Evolutionary conservation across 1,140 invertebrate genomes (phyloP).

Genomic region (Drosophila lini): DNA sequence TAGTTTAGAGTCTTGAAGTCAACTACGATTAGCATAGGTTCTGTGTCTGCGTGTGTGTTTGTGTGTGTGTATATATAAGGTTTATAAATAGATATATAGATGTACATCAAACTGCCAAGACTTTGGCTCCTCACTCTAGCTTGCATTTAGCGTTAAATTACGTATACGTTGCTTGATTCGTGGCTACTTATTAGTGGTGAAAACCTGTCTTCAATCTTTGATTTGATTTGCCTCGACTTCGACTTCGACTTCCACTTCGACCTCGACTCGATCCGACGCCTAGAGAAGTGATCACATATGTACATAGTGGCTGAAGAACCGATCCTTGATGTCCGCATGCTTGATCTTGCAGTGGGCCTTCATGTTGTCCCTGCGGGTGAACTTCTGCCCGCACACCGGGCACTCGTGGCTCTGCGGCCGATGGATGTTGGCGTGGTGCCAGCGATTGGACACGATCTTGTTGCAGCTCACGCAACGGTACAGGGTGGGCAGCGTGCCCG

Average conservation of each 20-base stretch:
- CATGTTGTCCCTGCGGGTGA: slow-evolving; percentile 89
- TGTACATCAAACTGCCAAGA: slow-evolving; percentile 37
- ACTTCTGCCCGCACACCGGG: slow-evolving; percentile 88
- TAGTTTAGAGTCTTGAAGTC: slow-evolving; percentile 66
- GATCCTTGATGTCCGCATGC: slow-evolving; percentile 86
- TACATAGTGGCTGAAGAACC: slow-evolving; percentile 84
- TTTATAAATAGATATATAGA: slow-evolving; percentile 46
- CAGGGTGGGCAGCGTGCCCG: slow-evolving; percentile 81
- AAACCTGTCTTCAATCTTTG: slow-evolving; percentile 35
- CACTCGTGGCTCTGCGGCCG: slow-evolving; percentile 89
- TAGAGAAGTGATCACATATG: slow-evolving; percentile 85
- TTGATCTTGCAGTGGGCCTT: slow-evolving; percentile 89
- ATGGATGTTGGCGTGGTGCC: slow-evolving; percentile 90
- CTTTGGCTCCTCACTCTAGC: slow-evolving; percentile 42
- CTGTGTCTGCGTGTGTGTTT: slow-evolving; percentile 2
- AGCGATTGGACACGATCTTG: slow-evolving; percentile 89
- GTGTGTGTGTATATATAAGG: slow-evolving; percentile 9
- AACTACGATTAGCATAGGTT: slow-evolving; percentile 60
- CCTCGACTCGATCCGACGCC: slow-evolving; percentile 59
- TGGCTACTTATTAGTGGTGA: slow-evolving; percentile 39
- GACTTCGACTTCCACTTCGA: too few relatives aligned
- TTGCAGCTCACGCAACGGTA: slow-evolving; percentile 86
- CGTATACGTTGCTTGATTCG: slow-evolving; percentile 44
- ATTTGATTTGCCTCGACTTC: slow-evolving; percentile 22
- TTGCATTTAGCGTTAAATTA: slow-evolving; percentile 31